These are phyloP conservation scores for Amphibalanus amphitrite DNA, from an alignment of 1,140 invertebrate genomes.

Conservation along the genomic window DNA sequence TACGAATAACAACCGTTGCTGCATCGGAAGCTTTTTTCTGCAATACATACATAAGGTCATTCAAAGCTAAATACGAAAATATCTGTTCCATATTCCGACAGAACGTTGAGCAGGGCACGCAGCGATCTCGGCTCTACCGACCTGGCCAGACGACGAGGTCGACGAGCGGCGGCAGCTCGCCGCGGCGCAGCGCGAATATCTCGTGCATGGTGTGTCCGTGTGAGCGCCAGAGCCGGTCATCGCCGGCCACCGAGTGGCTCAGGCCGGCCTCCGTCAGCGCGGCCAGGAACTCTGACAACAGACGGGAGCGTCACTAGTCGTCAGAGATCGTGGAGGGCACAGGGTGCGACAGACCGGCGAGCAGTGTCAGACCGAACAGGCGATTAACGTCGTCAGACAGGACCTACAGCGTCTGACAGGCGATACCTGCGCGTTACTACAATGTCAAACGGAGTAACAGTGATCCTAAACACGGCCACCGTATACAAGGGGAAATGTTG, in stretches of 20 bases:
- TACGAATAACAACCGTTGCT: not conserved
- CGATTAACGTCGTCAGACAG: too few species aligned
- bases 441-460: too few species aligned
- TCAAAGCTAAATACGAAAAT: not conserved
- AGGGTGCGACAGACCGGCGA: too few species aligned
- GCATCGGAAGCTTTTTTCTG: not conserved
- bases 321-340: too few species aligned
- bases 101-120: not conserved
- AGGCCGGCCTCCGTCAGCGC: conserved; percentile 42
- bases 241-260: conserved; percentile 50
- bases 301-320: too few species aligned
- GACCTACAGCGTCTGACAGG: too few species aligned
- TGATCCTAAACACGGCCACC: too few species aligned
- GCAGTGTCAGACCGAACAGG: too few species aligned
- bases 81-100: not conserved
- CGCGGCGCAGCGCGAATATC: conserved; percentile 53
- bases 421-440: too few species aligned
- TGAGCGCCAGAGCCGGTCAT: conserved; percentile 73
- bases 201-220: conserved; percentile 91
- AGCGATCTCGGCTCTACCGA: conserved; percentile 15
- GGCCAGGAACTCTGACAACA: conserved; percentile 36
- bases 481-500: too few species aligned
- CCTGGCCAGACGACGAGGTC: conserved; percentile 87
- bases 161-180: conserved; percentile 63
- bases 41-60: too few species aligned